These are phyloP conservation scores for Rhodeus uyekii DNA, from an alignment of 2,797 vertebrate genomes.

Conservation along the genomic window DNA sequence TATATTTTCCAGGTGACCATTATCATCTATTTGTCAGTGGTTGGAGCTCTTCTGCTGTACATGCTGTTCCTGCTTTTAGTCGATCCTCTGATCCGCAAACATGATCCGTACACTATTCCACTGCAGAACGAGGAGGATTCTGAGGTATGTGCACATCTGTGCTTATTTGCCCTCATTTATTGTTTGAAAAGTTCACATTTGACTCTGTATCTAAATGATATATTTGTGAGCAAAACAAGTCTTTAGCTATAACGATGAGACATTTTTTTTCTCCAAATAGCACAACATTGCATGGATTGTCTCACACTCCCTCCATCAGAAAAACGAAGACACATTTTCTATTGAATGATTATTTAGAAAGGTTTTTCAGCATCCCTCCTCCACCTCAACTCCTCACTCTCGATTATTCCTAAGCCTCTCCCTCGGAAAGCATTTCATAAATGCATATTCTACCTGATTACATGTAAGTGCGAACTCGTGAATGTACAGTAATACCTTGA, in stretches of 20 bases:
- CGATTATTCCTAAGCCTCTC: too few relatives aligned
- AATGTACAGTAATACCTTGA: too few relatives aligned
- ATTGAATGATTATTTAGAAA: background rate
- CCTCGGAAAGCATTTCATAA: too few relatives aligned
- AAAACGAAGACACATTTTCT: background rate
- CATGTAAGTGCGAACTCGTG: too few relatives aligned
- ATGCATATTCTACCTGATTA: too few relatives aligned
- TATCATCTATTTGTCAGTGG: slow-evolving; percentile 91
- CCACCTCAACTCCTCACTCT: too few relatives aligned
- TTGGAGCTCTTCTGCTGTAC: slow-evolving; percentile 90
- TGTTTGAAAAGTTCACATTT: background rate
- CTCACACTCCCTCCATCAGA: background rate
- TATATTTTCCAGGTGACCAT: slow-evolving; percentile 83
- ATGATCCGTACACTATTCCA: slow-evolving; percentile 85
- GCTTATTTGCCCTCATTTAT: background rate
- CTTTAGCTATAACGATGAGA: background rate
- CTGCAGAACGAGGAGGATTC: slow-evolving; percentile 90
- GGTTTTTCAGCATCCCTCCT: too few relatives aligned
- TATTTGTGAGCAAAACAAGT: background rate
- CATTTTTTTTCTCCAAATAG: background rate
- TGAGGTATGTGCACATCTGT: slow-evolving; percentile 75
- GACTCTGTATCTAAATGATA: background rate
- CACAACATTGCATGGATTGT: background rate
- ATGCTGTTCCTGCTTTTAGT: slow-evolving; percentile 95
- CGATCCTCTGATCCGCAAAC: slow-evolving; percentile 93